Percentiles rank a stretch among this genome's conserved stretches.
Conservation (phyloP, 1,140 invertebrate species). For the Papilio glaucus region DNA sequence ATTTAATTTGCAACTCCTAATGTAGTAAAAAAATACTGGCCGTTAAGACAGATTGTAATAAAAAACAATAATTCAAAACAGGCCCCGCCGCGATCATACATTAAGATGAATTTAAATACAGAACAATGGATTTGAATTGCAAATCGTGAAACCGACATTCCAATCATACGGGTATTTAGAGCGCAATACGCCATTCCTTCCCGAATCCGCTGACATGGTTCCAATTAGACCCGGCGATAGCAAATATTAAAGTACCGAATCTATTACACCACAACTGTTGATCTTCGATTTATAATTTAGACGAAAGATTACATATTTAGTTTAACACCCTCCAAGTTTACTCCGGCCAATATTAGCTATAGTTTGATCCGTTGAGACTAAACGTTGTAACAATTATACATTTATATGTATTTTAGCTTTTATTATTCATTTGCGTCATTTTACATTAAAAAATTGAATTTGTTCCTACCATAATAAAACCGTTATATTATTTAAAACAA, state of each 20-base stretch:
- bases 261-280: slow-evolving; percentile 38
- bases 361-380: neutral
- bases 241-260: slow-evolving; percentile 48
- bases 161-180: slow-evolving; percentile 57
- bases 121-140: slow-evolving; percentile 53
- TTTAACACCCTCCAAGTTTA: neutral
- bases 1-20: no score
- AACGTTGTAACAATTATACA: neutral
- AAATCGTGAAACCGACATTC: slow-evolving; percentile 56
- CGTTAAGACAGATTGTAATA: neutral
- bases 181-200: slow-evolving; percentile 49
- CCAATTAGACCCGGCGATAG: slow-evolving; percentile 56
- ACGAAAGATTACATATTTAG: slow-evolving; percentile 15
- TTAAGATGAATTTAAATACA: slow-evolving; percentile 37
- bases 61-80: slow-evolving; percentile 19
- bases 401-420: no score
- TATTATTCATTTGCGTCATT: no score
- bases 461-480: no score
- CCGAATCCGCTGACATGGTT: slow-evolving; percentile 51
- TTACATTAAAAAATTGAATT: no score
- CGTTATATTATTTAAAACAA: no score
- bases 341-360: neutral
- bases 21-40: slow-evolving; percentile 4
- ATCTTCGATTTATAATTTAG: slow-evolving; percentile 38
- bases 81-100: slow-evolving; percentile 10